Evolutionary conservation across 23 tunicate genomes (phyloP).

Genomic region (Oikopleura vanhoeffeni): DNA sequence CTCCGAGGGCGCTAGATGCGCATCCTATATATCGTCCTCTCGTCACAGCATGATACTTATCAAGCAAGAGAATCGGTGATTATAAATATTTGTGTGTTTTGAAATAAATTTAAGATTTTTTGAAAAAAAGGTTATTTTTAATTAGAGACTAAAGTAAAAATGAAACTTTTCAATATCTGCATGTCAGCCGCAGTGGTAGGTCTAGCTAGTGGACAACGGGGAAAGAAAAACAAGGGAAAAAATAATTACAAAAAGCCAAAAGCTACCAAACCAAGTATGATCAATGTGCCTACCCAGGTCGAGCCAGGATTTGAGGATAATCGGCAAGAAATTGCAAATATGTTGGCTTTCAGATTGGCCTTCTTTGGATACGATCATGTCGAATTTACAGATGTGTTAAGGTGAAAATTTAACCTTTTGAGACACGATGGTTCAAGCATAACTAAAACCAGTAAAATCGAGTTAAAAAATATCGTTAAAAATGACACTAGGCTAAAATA

Average conservation of each 20-base stretch:
- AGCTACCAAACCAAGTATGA: neutral
- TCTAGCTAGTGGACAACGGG: neutral
- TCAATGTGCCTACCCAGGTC: neutral
- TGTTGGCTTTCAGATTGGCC: neutral
- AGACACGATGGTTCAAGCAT: too few relatives aligned
- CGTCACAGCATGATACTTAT: too few relatives aligned
- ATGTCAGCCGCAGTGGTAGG: neutral
- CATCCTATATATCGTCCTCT: too few relatives aligned
- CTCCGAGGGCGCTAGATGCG: too few relatives aligned
- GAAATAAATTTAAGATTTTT: too few relatives aligned
- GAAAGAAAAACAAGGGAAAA: neutral
- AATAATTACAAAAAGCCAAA: neutral
- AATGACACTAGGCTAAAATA: too few relatives aligned
- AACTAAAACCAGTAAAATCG: too few relatives aligned
- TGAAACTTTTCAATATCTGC: neutral
- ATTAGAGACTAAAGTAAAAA: neutral
- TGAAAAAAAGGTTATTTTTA: neutral
- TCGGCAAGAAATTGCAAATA: neutral
- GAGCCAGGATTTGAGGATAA: constrained; percentile 1
- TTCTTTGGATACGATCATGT: neutral
- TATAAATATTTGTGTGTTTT: too few relatives aligned
- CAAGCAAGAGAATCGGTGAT: too few relatives aligned
- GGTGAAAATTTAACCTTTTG: too few relatives aligned
- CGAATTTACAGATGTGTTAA: neutral
- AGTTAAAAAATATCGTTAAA: too few relatives aligned